A percentile compares a stretch with the other conserved stretches of the same genome.
Conservation (phyloP, 2,888 invertebrate genomes). For the Sinotaia quadrata region DNA sequence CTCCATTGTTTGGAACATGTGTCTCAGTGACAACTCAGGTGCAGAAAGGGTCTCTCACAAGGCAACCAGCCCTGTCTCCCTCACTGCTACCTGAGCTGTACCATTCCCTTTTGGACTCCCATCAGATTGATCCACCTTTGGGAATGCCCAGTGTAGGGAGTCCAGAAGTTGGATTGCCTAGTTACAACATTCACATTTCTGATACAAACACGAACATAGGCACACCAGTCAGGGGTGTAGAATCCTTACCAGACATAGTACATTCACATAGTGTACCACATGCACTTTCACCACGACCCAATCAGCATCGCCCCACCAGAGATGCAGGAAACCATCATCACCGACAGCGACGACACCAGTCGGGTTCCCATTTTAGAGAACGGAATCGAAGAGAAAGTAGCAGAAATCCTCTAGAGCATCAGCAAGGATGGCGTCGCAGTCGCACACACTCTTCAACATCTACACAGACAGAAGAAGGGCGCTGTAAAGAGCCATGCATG, state of each 20-base stretch:
- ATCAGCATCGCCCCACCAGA: constrained; percentile 44
- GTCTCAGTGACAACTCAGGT: too few relatives aligned
- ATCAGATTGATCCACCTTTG: constrained; percentile 16
- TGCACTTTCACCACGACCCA: constrained; percentile 44
- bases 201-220: constrained; percentile 47
- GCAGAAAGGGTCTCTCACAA: constrained; percentile 14
- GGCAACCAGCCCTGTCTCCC: constrained; percentile 19
- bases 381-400: background rate
- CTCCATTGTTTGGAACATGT: too few relatives aligned
- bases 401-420: background rate
- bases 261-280: constrained; percentile 60
- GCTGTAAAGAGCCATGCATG: constrained; percentile 63
- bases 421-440: constrained; percentile 30
- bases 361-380: too few relatives aligned
- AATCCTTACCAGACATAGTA: constrained; percentile 63
- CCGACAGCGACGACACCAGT: constrained; percentile 32
- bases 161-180: constrained; percentile 12
- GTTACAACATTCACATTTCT: constrained; percentile 44
- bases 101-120: background rate
- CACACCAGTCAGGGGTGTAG: constrained; percentile 36
- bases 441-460: constrained; percentile 47
- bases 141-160: constrained; percentile 3
- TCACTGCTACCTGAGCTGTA: background rate
- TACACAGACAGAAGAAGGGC: constrained; percentile 38
- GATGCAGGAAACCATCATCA: constrained; percentile 30